Evolutionary conservation across 2,113 vertebrate species (phyloP).

Genomic region (Cervus canadensis): DNA sequence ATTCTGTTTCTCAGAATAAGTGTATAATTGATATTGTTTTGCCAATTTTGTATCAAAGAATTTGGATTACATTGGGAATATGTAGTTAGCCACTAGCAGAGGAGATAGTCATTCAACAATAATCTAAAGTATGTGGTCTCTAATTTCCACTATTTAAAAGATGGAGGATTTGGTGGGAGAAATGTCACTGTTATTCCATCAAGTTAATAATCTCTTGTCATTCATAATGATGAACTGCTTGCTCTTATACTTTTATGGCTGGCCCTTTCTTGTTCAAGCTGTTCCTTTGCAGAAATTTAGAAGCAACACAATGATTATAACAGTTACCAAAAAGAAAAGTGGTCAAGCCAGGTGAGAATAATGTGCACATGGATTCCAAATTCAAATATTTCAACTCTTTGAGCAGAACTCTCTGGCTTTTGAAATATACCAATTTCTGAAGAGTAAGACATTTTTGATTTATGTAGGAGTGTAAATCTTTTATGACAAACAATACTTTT

Average conservation of each 20-base stretch:
- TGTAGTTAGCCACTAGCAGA: not conserved
- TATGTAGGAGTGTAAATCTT: not conserved
- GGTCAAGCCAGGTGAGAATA: not conserved
- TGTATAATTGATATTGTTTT: not conserved
- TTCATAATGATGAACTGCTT: not conserved
- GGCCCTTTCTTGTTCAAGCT: not conserved
- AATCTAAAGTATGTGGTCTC: not conserved
- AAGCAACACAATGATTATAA: not conserved
- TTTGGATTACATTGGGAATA: not conserved
- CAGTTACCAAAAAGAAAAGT: not conserved
- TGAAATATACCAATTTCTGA: not conserved
- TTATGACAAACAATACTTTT: not conserved
- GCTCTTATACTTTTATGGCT: not conserved
- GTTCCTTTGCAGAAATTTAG: not conserved
- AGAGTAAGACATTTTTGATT: not conserved
- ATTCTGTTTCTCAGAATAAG: not conserved
- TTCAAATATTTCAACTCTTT: not conserved
- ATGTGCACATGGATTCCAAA: not conserved
- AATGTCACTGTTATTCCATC: no score
- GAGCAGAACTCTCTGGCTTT: not conserved
- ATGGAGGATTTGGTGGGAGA: not conserved
- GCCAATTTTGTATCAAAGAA: not conserved
- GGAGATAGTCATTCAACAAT: not conserved
- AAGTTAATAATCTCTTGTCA: not conserved
- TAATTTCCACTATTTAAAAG: not conserved